Evolutionary conservation across 2,113 vertebrate species (phyloP).

Genomic region (Antigone vipio): DNA sequence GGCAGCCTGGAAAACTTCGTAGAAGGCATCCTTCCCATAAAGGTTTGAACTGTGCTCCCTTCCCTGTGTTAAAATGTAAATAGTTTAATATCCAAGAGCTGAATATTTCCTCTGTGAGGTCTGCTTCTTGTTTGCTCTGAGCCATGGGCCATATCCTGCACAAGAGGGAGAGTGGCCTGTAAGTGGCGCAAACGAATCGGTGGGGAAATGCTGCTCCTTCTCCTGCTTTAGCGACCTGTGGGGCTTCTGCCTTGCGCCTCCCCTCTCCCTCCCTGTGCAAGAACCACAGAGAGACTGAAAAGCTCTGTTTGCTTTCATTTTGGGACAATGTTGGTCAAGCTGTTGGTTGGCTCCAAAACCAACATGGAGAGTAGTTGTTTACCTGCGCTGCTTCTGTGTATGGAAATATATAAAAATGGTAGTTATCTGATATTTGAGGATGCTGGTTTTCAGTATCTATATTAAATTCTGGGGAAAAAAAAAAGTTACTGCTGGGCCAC

Average conservation of each 20-base stretch:
- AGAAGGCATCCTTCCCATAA: not conserved
- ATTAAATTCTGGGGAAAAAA: not conserved
- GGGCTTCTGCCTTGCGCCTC: not conserved
- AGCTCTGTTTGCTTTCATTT: not conserved
- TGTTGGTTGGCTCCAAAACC: not conserved
- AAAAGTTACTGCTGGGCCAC: not conserved
- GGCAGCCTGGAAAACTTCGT: not conserved
- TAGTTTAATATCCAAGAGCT: not conserved
- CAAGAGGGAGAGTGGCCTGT: not conserved
- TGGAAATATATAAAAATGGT: not conserved
- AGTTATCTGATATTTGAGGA: not conserved
- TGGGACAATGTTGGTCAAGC: not conserved
- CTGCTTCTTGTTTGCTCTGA: not conserved
- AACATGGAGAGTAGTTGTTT: fast-evolving
- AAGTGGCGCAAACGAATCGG: fast-evolving
- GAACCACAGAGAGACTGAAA: not conserved
- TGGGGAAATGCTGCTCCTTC: not conserved
- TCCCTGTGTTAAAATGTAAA: not conserved
- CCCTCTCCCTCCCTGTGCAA: not conserved
- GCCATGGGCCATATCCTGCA: not conserved
- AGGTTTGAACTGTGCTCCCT: not conserved
- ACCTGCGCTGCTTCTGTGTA: not conserved
- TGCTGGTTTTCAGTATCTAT: not conserved
- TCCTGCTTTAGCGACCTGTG: not conserved
- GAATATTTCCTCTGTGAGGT: not conserved